Evolutionary conservation across 2,797 vertebrate species (phyloP), one percentile per base, ranked within the genome.

Genomic region (Tolypeutes matacus): DNA sequence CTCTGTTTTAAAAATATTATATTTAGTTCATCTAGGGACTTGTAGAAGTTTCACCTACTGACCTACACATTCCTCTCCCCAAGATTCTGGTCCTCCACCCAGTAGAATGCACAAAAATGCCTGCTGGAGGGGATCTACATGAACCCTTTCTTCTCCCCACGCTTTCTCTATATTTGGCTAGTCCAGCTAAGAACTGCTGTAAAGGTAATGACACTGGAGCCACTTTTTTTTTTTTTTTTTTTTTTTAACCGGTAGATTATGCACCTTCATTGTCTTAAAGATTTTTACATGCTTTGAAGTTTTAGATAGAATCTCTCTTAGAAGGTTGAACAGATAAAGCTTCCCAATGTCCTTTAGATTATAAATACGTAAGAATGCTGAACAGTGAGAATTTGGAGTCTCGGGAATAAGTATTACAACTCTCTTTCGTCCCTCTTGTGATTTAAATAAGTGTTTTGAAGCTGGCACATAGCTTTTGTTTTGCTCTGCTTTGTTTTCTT

Each of bases 401-500:
- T 42, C 49, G 14, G 6, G 36, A 76, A n/a, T 4, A 34, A 31
- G 29, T 58, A 39, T 46, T n/a, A 67, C 78, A 49, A 18, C 6
- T 60, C 64, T 72, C 64, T 64, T 49, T 46, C 53, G 31, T 53
- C 31, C 87, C 39, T 34, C 78, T 85, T 11, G 65, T 12, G 86
- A 53, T 69, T 31, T 87, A 56, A 72, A n/a, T 18, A 17, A 23
- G 72, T 25, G 39, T 64, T 78, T 77, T 76, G 70, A 94, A 39
- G 67, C 58, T 56, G 80, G 67, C 89, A 46, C 17, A 5, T 2
- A 27, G n/a, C 56, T 89, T 76, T n/a, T 31, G 65, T 64, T 93
- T 36, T 27, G 34, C 42, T 81, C 36, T 64, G 64, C 80, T 84
- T n/a, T 73, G 73, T 73, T 77, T 95, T 88, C 34, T 85, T 83